These are phyloP conservation scores for Ascaphus truei DNA, from an alignment of 2,113 vertebrate genomes.

Conservation along the genomic window DNA sequence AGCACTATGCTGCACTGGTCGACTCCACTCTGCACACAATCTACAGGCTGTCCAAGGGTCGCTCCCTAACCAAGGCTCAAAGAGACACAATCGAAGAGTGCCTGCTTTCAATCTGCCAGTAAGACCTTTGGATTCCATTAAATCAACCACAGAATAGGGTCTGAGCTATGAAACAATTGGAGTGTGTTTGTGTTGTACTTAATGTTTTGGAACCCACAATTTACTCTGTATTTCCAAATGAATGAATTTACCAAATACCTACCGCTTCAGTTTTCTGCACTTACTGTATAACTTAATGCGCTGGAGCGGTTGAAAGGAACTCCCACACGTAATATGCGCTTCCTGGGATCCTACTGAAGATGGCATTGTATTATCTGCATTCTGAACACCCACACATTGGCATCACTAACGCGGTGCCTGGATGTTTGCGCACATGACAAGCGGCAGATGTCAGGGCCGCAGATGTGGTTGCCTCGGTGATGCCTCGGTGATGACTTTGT, in stretches of 20 bases:
- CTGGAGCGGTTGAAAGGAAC: too few species aligned
- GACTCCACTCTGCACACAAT: slow-evolving; percentile 94
- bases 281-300: too few species aligned
- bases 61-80: slow-evolving; percentile 94
- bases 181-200: too few species aligned
- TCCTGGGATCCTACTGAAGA: too few species aligned
- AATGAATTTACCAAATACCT: too few species aligned
- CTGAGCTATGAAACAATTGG: too few species aligned
- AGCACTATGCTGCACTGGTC: slow-evolving; percentile 83
- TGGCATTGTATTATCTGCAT: neutral
- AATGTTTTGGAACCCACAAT: too few species aligned
- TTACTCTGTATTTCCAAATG: too few species aligned
- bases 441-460: neutral
- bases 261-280: too few species aligned
- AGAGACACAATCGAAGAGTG: slow-evolving; percentile 96
- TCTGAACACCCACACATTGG: neutral
- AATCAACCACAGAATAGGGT: too few species aligned
- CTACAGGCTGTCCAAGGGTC: slow-evolving; percentile 92
- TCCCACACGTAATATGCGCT: too few species aligned
- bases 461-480: neutral
- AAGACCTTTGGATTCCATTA: slow-evolving; percentile 43
- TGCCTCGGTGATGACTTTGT: neutral
- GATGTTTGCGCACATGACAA: neutral
- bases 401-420: neutral
- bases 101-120: slow-evolving; percentile 92